Evolutionary conservation across 2,888 invertebrate species (phyloP), one percentile per base, ranked within the genome.

Genomic region (Oegoconia quadripuncta): DNA sequence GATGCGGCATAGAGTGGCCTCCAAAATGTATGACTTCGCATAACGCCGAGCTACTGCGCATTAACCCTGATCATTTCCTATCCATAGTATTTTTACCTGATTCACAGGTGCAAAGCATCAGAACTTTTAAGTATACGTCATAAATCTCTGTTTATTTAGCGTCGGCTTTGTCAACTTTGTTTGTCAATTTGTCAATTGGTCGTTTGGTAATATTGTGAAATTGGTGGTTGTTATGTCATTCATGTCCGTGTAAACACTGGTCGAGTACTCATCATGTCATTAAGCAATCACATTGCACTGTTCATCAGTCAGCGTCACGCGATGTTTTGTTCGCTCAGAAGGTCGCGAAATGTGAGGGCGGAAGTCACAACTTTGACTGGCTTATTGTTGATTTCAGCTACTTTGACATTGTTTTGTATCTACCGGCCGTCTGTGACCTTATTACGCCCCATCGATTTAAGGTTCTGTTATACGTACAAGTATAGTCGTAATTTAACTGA

Each of bases 241-340:
- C 35, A 30, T 37, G 37, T 34, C 27, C 16, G 7, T 42, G 41
- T 30, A 34, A 42, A 37, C 37, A 41, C n/a, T 13, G 18, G n/a
- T 2, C 14, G 7, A 3, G 17, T 18, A 18, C 12, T 22, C 22
- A 38, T 38, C 34, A 38, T 34, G 37, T 39, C 34, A 42, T 46
- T 45, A 50, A 34, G 41, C 50, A 57, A 53, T 64, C 60, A 58
- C 57, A 55, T 58, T 60, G 58, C 49, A 54, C 43, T 54, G 55
- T 25, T 15, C 33, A n/a, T 14, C 15, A 43, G 18, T 37, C 14
- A 18, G 34, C 34, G 46, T 56, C 55, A 57, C 53, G 56, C 48
- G 50, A 50, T 50, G 47, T 55, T 52, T 52, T 55, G 42, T 48
- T 37, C 52, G 31, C 46, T 28, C 38, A 40, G 50, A 34, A 39